These are phyloP conservation scores for Lepus europaeus DNA, from an alignment of 2,113 vertebrate genomes.

Conservation along the genomic window DNA sequence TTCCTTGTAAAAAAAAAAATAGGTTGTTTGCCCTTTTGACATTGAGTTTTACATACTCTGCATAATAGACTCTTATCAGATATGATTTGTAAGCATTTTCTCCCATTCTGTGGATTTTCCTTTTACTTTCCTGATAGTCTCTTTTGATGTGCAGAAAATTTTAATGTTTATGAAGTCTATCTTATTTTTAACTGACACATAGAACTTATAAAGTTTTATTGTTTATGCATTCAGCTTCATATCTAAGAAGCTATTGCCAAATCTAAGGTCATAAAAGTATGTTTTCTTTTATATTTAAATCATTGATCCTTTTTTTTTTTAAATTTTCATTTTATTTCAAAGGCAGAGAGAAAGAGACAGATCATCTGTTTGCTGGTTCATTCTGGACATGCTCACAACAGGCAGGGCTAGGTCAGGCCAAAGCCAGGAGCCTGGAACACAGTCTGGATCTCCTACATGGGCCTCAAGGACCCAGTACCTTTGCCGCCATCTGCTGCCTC, in stretches of 20 bases:
- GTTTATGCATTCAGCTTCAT: neutral
- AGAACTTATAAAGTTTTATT: neutral
- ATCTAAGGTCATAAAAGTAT: neutral
- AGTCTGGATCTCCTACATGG: no score
- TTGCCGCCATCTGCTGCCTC: no score
- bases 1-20: neutral
- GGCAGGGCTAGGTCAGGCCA: no score
- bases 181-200: neutral
- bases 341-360: no score
- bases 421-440: no score
- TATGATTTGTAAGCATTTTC: neutral
- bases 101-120: neutral
- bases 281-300: neutral
- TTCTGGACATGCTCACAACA: no score
- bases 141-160: neutral
- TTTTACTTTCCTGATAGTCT: neutral
- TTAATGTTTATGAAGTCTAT: neutral
- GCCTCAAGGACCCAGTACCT: no score
- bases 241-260: neutral
- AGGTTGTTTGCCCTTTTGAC: neutral
- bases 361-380: no score
- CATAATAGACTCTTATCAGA: neutral
- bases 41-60: neutral
- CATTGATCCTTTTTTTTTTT: neutral
- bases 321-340: no score